Conservation (phyloP, 2,888 invertebrate genomes). For the Acanthosepion pharaonis region DNA sequence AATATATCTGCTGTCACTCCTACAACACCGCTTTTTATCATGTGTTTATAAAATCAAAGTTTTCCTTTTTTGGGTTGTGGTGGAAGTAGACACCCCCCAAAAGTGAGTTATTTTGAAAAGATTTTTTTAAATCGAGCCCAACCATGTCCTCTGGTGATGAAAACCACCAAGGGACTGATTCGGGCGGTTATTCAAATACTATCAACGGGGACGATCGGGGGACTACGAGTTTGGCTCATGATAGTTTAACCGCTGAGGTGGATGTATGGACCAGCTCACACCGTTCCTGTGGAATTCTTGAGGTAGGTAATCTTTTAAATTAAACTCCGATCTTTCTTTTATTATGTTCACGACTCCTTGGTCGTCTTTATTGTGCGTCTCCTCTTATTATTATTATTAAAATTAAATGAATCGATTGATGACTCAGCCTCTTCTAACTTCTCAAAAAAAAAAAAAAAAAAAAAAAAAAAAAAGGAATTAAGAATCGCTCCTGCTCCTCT, state of each 20-base stretch:
- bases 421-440: neutral
- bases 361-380: neutral
- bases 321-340: neutral
- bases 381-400: neutral
- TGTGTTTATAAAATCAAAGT: constrained; percentile 46
- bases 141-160: neutral
- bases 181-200: neutral
- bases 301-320: constrained; percentile 25
- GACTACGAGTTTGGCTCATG: neutral
- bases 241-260: constrained; percentile 40
- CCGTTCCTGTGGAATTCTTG: constrained; percentile 40
- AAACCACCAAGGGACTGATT: neutral
- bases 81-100: neutral
- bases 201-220: neutral
- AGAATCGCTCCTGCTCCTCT: neutral
- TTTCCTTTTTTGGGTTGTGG: neutral
- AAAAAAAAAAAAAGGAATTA: neutral
- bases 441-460: too few species aligned
- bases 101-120: neutral
- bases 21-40: constrained; percentile 42
- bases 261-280: constrained; percentile 45
- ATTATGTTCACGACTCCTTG: neutral
- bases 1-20: constrained; percentile 33
- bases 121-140: neutral
- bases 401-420: neutral